These are phyloP conservation scores for Nipponia nippon DNA, from an alignment of 2,113 vertebrate species.

Conservation along the genomic window DNA sequence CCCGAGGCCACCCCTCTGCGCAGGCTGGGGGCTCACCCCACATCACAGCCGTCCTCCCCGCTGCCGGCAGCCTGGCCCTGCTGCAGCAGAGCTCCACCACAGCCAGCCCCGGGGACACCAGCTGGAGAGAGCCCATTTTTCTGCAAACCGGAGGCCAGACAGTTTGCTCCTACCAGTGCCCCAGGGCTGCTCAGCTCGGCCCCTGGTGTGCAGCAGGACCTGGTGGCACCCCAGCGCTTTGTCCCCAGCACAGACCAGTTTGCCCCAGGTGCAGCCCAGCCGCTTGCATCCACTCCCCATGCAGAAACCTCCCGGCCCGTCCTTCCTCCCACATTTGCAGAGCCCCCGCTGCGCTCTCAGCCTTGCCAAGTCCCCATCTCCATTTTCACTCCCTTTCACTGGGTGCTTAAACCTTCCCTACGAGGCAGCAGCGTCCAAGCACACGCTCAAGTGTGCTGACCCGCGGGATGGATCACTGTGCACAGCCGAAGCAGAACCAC, in stretches of 20 bases:
- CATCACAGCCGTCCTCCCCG: accelerated
- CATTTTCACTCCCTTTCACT: background rate
- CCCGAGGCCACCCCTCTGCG: accelerated
- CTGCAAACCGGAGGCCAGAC: background rate
- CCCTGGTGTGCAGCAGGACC: background rate
- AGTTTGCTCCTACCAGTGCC: background rate
- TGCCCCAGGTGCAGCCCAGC: background rate
- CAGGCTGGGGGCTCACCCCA: background rate
- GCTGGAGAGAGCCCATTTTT: background rate
- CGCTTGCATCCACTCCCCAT: too few relatives aligned
- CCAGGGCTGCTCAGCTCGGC: background rate
- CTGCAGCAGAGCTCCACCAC: background rate
- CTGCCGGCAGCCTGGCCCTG: background rate
- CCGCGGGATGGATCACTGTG: background rate
- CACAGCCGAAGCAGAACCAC: background rate
- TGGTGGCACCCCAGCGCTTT: background rate
- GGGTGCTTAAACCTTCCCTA: background rate
- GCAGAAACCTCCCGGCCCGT: background rate
- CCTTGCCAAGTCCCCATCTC: background rate
- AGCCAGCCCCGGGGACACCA: background rate
- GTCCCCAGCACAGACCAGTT: background rate
- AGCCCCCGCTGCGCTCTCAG: background rate
- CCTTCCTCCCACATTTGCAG: background rate
- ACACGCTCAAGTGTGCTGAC: accelerated
- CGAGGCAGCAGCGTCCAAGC: background rate